Evolutionary conservation across 2,797 vertebrate species (phyloP).

Genomic region (Hybognathus amarus): DNA sequence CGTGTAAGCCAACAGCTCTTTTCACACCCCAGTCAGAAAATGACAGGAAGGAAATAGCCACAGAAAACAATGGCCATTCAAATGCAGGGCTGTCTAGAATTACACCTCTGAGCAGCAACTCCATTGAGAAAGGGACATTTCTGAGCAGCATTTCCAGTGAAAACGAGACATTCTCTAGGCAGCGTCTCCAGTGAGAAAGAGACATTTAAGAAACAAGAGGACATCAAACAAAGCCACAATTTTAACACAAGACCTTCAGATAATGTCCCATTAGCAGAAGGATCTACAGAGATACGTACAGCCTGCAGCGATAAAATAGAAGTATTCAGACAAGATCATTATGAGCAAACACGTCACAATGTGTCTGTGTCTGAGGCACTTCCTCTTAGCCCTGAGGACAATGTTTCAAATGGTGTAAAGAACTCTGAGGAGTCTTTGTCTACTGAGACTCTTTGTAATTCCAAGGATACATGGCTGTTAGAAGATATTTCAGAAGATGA

Average conservation of each 20-base stretch:
- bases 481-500: constrained; percentile 14
- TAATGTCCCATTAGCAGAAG: not conserved
- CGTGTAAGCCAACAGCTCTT: not conserved
- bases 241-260: not conserved
- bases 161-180: no score
- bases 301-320: not conserved
- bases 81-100: not conserved
- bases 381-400: not conserved
- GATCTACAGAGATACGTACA: not conserved
- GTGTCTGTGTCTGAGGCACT: not conserved
- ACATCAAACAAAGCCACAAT: not conserved
- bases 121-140: no score
- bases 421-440: not conserved
- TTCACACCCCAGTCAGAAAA: not conserved
- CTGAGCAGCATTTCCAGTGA: not conserved
- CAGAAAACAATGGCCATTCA: not conserved
- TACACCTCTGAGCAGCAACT: no score
- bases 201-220: not conserved
- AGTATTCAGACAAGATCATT: not conserved
- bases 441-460: not conserved
- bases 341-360: not conserved
- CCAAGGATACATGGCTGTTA: not conserved
- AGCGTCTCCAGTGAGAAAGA: no score
- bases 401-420: not conserved
- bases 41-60: not conserved